Evolutionary conservation across 2,888 invertebrate species (phyloP), one percentile per base, ranked within the genome.

Genomic region (Pheosia tremula): DNA sequence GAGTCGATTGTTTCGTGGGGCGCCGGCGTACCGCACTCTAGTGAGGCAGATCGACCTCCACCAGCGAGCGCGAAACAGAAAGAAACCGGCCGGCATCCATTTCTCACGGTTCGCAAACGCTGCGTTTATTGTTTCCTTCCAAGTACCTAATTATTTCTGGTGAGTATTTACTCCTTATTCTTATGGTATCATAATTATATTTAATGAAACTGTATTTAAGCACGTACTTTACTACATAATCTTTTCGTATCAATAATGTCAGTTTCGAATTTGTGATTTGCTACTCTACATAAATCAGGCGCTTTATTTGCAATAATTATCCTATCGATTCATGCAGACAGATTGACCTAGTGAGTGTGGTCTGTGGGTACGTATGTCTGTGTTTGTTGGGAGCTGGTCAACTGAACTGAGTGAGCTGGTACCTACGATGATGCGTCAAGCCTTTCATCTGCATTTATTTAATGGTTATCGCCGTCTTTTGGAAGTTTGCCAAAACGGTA

Each of bases 1-100:
- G 83, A 87, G 89, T 88, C 87, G 73, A 88, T 86, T 84, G 68
- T 72, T 75, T 81, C 77, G 82, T 82, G 85, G 85, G 83, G 86
- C 87, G 87, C 86, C 84, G 86, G 88, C 88, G 86, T 85, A 79
- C 75, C 74, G 71, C 77, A 76, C 82, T 82, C 84, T 81, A 87
- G 86, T 91, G 88, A 87, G 89, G 88, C 88, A 84, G 80, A 90
- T 87, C 89, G 87, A 83, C 81, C 81, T 79, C 81, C 80, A 82
- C 85, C 79, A 82, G 81, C 82, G 84, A 84, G 78, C 85, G 81
- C 80, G 80, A 83, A 81, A 83, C 86, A 87, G 83, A 84, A 82
- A 76, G 82, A 82, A 83, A 88, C 89, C 88, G 87, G 88, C 88
- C 89, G 89, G 90, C 88, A 84, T 87, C 86, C 87, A 84, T 88